Conservation (phyloP, 2,797 vertebrate genomes). For the Fundulus diaphanus region DNA sequence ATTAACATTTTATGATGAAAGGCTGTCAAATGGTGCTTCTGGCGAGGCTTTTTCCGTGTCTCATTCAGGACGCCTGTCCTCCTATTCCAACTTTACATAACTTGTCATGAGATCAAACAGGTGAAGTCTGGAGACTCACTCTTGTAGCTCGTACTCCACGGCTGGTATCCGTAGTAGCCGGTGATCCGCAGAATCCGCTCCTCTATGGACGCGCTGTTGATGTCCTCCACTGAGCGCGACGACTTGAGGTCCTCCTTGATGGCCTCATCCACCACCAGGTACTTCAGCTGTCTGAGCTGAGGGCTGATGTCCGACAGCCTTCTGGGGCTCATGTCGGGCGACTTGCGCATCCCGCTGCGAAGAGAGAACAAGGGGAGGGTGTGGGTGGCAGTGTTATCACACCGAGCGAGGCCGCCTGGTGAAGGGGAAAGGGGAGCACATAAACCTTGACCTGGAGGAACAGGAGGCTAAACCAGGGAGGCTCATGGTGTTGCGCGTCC, state of each 20-base stretch:
- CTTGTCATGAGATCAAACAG: neutral
- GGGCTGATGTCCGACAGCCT: conserved; percentile 98
- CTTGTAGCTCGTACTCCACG: conserved; percentile 90
- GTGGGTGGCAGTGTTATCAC: conserved; percentile 36
- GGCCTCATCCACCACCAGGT: conserved; percentile 92
- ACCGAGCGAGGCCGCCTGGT: conserved; percentile 16
- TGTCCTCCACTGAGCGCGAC: conserved; percentile 93
- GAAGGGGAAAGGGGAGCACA: neutral
- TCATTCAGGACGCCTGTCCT: neutral
- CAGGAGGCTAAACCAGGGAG: conserved; percentile 23
- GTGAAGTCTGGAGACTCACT: conserved; percentile 80
- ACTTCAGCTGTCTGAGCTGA: conserved; percentile 95
- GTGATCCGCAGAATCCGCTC: conserved; percentile 94
- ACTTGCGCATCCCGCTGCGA: conserved; percentile 90
- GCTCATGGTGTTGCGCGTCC: conserved; percentile 22
- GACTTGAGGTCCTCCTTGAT: conserved; percentile 95
- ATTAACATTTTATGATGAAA: no score
- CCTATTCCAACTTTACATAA: neutral
- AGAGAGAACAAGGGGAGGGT: conserved; percentile 61
- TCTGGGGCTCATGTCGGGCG: conserved; percentile 93
- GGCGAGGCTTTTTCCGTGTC: neutral
- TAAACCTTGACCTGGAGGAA: conserved; percentile 25
- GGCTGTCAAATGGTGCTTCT: neutral
- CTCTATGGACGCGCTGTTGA: conserved; percentile 92
- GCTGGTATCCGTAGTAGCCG: conserved; percentile 96